Evolutionary conservation across 2,113 vertebrate genomes (phyloP), one percentile per base, ranked within the genome.

Genomic region (Anthoscopus minutus): DNA sequence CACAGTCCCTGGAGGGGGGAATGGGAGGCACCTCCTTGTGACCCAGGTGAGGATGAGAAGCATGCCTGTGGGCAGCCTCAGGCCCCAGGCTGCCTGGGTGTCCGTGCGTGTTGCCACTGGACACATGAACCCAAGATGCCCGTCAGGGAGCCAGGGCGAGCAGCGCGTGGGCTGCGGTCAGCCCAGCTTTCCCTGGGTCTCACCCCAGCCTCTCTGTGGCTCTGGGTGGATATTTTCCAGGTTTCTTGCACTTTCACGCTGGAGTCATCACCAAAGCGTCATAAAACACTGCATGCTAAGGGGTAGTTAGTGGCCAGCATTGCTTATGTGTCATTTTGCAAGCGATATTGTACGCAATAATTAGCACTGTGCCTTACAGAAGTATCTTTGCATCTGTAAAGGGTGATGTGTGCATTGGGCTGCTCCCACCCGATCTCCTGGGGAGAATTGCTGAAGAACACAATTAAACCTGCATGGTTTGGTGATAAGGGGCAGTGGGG

Each of bases 21-120:
- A 85, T 16, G 5, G 21, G 50, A 72, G 57, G 40, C 70, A 76
- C 27, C 66, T 85, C 67, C 58, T 57, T 1, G 0, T 92, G 93
- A 82, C 53, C 86, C 51, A 8, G 8, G 7, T 72, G 71, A 0
- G 16, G 82, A 37, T 93, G 74, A 60, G 44, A 64, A 71, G 45
- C 94, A 74, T 89, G 62, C 88, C 66, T 92, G 91, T 95, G 95
- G 92, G 86, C 86, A 85, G 73, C 27, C 67, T 53, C 17, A 14
- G 31, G 7, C 92, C 84, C 0, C 0, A 38, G 87, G 87, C 81
- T 60, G 33, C 61, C 71, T 44, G 44, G 54, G 6, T 88, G 89
- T 92, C 93, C 58, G 1, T 53, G 58, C 13, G 0, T 60, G 74
- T 88, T 88, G 81, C 80, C 80, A 6, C 47, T 42, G 87, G 67